These are phyloP conservation scores for Sepiola atlantica DNA, from an alignment of 2,888 invertebrate genomes.

Conservation along the genomic window DNA sequence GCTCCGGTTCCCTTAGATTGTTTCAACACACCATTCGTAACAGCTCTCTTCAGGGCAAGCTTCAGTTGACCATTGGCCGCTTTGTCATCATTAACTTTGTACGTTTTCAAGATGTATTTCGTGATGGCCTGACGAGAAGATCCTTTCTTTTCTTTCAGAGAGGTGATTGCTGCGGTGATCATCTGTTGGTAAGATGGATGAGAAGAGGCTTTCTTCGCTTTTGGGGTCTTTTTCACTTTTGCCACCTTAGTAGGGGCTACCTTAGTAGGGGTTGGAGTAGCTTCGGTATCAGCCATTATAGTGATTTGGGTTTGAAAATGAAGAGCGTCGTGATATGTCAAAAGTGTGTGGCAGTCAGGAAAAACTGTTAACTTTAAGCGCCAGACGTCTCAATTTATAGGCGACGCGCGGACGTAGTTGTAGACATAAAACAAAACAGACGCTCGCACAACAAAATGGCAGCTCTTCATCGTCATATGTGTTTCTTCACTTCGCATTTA, in stretches of 20 bases:
- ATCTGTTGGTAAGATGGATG: slow-evolving; percentile 71
- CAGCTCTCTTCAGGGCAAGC: slow-evolving; percentile 65
- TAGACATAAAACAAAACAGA: slow-evolving; percentile 52
- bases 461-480: background rate
- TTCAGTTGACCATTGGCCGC: slow-evolving; percentile 65
- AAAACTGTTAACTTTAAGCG: background rate
- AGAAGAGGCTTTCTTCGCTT: slow-evolving; percentile 67
- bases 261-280: too few relatives aligned
- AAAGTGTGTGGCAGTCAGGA: too few relatives aligned
- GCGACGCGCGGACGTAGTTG: slow-evolving; percentile 60
- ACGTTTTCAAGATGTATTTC: slow-evolving; percentile 71
- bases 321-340: too few relatives aligned
- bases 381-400: slow-evolving; percentile 51
- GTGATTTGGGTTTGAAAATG: background rate
- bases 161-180: slow-evolving; percentile 70
- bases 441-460: background rate
- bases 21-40: slow-evolving; percentile 61
- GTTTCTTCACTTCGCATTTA: background rate
- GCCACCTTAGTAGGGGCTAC: background rate
- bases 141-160: slow-evolving; percentile 70
- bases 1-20: slow-evolving; percentile 60
- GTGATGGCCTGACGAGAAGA: slow-evolving; percentile 72
- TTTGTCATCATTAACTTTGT: slow-evolving; percentile 62
- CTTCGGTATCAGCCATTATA: slow-evolving; percentile 54
- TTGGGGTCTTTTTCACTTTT: slow-evolving; percentile 50